Evolutionary conservation across 2,888 invertebrate genomes (phyloP).

Genomic region (Strigamia maritima): DNA sequence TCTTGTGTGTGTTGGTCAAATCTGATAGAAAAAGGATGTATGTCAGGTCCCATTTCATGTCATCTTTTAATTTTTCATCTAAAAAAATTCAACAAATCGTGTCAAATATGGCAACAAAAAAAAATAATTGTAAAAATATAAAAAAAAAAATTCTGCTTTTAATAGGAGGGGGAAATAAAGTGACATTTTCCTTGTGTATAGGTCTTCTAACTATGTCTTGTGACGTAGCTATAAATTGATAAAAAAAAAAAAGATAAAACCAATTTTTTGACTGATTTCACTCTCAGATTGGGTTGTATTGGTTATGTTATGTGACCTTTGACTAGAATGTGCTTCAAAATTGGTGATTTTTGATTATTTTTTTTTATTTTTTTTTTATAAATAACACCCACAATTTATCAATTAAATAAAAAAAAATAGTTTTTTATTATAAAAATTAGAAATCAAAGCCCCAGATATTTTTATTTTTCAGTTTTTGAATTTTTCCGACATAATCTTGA

Average conservation of each 20-base stretch:
- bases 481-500: not conserved
- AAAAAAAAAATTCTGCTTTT: conserved; percentile 12
- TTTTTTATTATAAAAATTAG: not conserved
- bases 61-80: conserved; percentile 18
- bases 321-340: conserved; percentile 18
- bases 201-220: conserved; percentile 18
- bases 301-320: not conserved
- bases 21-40: conserved; percentile 10
- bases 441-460: not conserved
- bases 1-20: conserved; percentile 12
- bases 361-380: not conserved
- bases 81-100: not conserved
- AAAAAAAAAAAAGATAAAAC: too few relatives aligned
- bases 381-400: not conserved
- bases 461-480: not conserved
- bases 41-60: conserved; percentile 18
- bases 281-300: conserved; percentile 10
- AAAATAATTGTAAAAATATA: not conserved
- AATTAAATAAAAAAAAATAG: not conserved
- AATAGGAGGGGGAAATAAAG: not conserved
- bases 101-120: not conserved
- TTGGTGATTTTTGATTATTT: not conserved
- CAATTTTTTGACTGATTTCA: not conserved
- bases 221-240: conserved; percentile 19
- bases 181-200: conserved; percentile 13